These are phyloP conservation scores for Calameuta pallipes DNA, from an alignment of 2,888 invertebrate genomes.

Conservation along the genomic window DNA sequence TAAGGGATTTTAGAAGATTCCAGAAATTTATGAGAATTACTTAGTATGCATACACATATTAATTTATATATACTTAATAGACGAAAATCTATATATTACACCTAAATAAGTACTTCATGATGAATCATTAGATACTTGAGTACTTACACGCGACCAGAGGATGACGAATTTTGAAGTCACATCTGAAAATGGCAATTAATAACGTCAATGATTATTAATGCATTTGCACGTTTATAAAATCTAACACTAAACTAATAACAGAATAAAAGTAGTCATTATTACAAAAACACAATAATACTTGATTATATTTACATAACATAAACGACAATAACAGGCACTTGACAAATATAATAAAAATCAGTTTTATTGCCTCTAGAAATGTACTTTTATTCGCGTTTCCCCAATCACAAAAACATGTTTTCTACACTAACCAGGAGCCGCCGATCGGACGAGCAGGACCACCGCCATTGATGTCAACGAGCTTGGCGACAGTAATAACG, in stretches of 20 bases:
- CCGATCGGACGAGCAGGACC: neutral
- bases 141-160: neutral
- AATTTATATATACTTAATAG: neutral
- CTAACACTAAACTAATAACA: neutral
- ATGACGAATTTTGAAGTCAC: neutral
- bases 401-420: constrained; percentile 37
- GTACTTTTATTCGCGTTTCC: neutral
- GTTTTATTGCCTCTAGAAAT: neutral
- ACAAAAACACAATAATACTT: neutral
- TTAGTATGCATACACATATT: neutral
- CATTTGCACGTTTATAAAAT: neutral
- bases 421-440: constrained; percentile 14
- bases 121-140: neutral
- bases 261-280: neutral
- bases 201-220: neutral
- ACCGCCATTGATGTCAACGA: constrained; percentile 17
- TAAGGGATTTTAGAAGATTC: neutral
- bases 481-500: constrained; percentile 1
- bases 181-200: neutral
- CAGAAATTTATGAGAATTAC: neutral
- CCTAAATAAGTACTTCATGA: neutral
- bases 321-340: neutral
- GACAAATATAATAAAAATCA: neutral
- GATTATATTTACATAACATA: neutral
- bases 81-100: neutral